Evolutionary conservation across 2,888 invertebrate genomes (phyloP).

Genomic region (Beris chalybata): DNA sequence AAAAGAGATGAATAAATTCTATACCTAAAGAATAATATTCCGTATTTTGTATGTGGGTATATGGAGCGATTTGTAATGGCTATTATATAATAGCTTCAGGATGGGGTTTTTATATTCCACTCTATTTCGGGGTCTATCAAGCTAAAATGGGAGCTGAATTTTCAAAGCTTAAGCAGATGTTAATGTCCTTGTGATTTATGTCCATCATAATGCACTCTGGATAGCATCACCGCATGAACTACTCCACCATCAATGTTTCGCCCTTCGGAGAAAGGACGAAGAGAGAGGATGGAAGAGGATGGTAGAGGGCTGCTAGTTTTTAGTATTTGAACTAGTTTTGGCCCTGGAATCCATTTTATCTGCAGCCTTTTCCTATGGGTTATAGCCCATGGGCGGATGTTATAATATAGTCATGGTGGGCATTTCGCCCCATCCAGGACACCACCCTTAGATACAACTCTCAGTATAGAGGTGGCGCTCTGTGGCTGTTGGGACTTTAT

Average conservation of each 20-base stretch:
- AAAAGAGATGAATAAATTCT: no score
- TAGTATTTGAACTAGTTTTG: slow-evolving; percentile 25
- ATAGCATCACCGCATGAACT: slow-evolving; percentile 22
- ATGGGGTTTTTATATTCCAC: no score
- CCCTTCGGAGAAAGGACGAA: slow-evolving; percentile 1
- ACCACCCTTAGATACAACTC: no score
- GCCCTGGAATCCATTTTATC: slow-evolving; percentile 20
- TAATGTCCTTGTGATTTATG: slow-evolving; percentile 52
- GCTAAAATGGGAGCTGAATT: slow-evolving; percentile 29
- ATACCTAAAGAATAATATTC: no score
- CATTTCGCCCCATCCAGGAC: background rate
- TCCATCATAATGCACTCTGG: slow-evolving; percentile 31
- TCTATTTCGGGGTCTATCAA: slow-evolving; percentile 18
- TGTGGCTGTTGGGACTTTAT: background rate
- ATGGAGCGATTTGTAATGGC: no score
- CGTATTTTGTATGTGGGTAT: no score
- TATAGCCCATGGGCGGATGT: background rate
- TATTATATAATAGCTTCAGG: no score
- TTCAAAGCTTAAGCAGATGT: slow-evolving; percentile 52
- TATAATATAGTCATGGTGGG: background rate
- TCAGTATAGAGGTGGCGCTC: background rate
- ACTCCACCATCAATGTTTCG: slow-evolving; percentile 8
- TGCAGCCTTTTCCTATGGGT: background rate
- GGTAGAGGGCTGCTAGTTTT: background rate
- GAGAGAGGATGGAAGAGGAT: background rate